Conservation (phyloP, 2,888 invertebrate species). For the Agrochola lota region DNA sequence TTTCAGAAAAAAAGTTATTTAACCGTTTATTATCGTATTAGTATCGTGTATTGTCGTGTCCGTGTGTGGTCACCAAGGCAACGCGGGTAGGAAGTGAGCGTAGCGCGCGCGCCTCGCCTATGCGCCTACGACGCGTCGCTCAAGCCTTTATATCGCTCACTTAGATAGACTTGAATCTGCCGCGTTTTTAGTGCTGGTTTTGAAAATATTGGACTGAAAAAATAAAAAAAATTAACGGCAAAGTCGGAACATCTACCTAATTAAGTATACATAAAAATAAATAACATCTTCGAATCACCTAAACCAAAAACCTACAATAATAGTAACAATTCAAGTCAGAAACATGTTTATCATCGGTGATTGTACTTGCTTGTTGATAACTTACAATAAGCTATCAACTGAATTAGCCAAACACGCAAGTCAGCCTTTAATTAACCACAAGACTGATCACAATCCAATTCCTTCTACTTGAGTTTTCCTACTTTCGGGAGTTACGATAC, state of each 20-base stretch:
- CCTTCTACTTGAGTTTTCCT: background rate
- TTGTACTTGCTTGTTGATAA: background rate
- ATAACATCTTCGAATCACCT: no score
- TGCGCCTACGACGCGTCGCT: slow-evolving; percentile 48
- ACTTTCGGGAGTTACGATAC: background rate
- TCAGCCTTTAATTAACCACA: background rate
- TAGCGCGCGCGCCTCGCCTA: slow-evolving; percentile 60
- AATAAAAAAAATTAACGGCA: background rate
- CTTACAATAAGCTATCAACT: background rate
- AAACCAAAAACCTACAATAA: background rate
- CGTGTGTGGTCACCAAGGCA: slow-evolving; percentile 59
- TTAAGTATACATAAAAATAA: background rate
- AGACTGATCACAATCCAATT: background rate
- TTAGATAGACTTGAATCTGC: slow-evolving; percentile 21
- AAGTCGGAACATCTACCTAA: background rate
- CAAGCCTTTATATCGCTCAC: slow-evolving; percentile 61
- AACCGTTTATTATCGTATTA: slow-evolving; percentile 27
- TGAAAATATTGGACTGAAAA: slow-evolving; percentile 3
- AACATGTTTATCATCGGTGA: background rate
- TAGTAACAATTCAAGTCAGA: background rate
- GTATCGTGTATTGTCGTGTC: slow-evolving; percentile 20
- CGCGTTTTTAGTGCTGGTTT: slow-evolving; percentile 17
- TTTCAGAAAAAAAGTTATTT: slow-evolving; percentile 19
- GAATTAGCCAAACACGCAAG: slow-evolving; percentile 1
- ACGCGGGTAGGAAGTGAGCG: slow-evolving; percentile 66